These are phyloP conservation scores for Zaprionus kolodkinae DNA, from an alignment of 1,140 invertebrate species.

Conservation along the genomic window DNA sequence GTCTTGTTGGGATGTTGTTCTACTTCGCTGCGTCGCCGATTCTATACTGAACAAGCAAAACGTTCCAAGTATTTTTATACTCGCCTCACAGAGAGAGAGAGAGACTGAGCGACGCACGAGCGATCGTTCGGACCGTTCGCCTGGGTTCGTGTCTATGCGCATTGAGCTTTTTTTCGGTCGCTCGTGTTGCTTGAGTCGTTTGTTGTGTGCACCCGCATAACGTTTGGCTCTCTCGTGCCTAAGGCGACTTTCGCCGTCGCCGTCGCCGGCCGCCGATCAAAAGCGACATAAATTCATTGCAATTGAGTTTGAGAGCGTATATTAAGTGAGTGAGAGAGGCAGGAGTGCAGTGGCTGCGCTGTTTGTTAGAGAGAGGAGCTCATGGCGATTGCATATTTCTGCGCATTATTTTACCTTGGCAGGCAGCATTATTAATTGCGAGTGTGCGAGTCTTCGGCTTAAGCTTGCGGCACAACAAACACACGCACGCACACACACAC, in stretches of 20 bases:
- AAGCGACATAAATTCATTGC: conserved; percentile 65
- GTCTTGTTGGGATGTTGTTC: conserved; percentile 42
- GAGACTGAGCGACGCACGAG: neutral
- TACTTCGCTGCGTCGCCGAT: conserved; percentile 65
- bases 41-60: conserved; percentile 58
- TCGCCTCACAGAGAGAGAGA: conserved; percentile 16
- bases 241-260: conserved; percentile 27
- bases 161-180: conserved; percentile 15
- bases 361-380: conserved; percentile 8
- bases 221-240: neutral
- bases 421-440: conserved; percentile 74
- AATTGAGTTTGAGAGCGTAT: conserved; percentile 40
- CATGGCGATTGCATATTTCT: conserved; percentile 58
- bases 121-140: conserved; percentile 53
- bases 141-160: neutral
- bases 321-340: neutral
- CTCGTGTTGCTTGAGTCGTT: conserved; percentile 4
- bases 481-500: conserved; percentile 2
- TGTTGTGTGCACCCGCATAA: neutral
- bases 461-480: conserved; percentile 55
- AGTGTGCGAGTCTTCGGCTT: conserved; percentile 51
- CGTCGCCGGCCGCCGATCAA: conserved; percentile 61
- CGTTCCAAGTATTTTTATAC: conserved; percentile 53
- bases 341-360: neutral
- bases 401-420: conserved; percentile 73